Base-by-base conservation (phyloP, 2,113 vertebrate species). In the Columba janthina region DNA sequence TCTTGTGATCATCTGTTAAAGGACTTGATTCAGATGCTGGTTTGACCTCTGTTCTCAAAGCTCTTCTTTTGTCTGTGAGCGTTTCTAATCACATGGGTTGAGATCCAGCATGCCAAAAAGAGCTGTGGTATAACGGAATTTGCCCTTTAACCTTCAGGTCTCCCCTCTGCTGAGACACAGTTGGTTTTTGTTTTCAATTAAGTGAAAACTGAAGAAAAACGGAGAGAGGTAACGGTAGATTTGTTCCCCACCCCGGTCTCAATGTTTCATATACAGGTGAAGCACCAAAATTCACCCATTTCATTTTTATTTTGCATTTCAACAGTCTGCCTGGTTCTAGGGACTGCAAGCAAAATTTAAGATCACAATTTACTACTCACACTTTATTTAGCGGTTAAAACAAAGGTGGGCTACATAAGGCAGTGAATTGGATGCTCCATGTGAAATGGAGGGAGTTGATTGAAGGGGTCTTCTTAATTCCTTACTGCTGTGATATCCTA, bases 61-160 rank as follows among this genome's bases (percentile, higher is more conserved):
- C 90, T 96, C 83, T 72, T 89, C 95, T 89, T 88, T 94, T 91
- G 93, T 95, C 94, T 92, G 78, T 71, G 85, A 96, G 94, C 75
- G 58, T 93, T 94, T 96, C 91, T 97, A 96, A 97, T 97, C 95
- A 97, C 96, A 97, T 95, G 93, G 94, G 93, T 85, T 97, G 95
- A 95, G 94, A 96, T 95, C 85, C 91, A 93, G 90, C 95, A 93
- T 89, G 90, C 84, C 85, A 94, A 96, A 97, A 97, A 93, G 95
- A 88, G 88, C 87, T 0, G 12, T 78, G 94, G 84, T 94, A 94
- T 87, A 95, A 93, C 16, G 96, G 94, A 95, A 97, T 96, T 93
- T 95, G 93, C 94, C 92, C 95, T 97, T 96, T 96, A 93, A 97
- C 96, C 95, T 93, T 72, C 93, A 94, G 93, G 74, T 95, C 90